Percentiles rank a stretch among this genome's conserved stretches.
Conservation (phyloP, 2,113 vertebrate species). For the Prolemur simus region DNA sequence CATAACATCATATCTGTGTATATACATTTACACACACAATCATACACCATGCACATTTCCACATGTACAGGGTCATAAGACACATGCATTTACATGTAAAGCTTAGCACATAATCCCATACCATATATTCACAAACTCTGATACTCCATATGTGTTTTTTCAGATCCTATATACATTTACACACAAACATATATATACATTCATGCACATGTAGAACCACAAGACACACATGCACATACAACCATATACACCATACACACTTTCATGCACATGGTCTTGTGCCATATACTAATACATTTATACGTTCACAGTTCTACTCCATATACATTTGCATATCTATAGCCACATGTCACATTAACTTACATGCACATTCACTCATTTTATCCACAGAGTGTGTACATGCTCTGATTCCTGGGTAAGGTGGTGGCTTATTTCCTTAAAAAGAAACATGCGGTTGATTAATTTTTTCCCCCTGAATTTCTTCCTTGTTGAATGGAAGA, state of each 20-base stretch:
- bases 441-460: neutral
- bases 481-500: conserved; percentile 61
- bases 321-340: rapidly evolving
- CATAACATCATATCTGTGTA: too few species aligned
- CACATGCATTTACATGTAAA: neutral
- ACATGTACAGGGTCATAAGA: neutral
- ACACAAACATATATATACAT: too few species aligned
- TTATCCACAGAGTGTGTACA: rapidly evolving
- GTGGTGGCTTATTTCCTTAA: conserved; percentile 30
- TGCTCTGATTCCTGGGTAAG: neutral
- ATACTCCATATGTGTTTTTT: neutral
- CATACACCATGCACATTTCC: neutral
- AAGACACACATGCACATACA: too few species aligned
- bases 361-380: neutral
- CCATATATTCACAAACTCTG: neutral
- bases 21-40: neutral
- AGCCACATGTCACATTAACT: rapidly evolving
- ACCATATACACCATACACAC: neutral
- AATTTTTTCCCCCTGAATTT: conserved; percentile 52
- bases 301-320: too few species aligned
- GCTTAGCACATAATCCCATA: neutral
- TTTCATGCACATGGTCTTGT: rapidly evolving
- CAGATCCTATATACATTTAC: too few species aligned
- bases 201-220: too few species aligned
- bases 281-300: rapidly evolving